Evolutionary conservation across 2,888 invertebrate species (phyloP).

Genomic region (Gasteruption jaculator): DNA sequence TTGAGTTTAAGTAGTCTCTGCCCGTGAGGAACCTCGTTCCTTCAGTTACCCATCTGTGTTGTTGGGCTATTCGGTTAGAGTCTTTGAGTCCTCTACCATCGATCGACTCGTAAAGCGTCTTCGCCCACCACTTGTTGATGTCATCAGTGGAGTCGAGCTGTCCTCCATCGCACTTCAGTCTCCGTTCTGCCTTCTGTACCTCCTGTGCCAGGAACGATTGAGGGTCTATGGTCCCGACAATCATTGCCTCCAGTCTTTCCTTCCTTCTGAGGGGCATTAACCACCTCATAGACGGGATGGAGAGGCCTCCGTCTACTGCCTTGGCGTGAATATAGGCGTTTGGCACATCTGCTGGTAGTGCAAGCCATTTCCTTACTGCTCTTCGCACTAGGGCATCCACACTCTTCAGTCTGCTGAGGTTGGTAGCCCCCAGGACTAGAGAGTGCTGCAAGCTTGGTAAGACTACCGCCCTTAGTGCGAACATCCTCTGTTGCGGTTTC

Average conservation of each 20-base stretch:
- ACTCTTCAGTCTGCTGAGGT: slow-evolving; percentile 27
- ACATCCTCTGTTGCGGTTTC: slow-evolving; percentile 20
- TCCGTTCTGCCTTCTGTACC: too few species aligned
- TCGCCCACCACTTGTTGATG: slow-evolving; percentile 2
- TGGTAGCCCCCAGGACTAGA: slow-evolving; percentile 37
- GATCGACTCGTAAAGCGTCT: background rate
- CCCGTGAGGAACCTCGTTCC: slow-evolving; percentile 14
- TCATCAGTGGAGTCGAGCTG: background rate
- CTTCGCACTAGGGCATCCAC: slow-evolving; percentile 37
- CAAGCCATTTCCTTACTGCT: slow-evolving; percentile 32
- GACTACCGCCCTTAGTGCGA: slow-evolving; percentile 13
- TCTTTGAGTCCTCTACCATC: slow-evolving; percentile 11
- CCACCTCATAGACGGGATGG: slow-evolving; percentile 24
- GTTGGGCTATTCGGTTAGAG: slow-evolving; percentile 6
- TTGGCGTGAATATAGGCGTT: slow-evolving; percentile 37
- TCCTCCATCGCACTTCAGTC: background rate
- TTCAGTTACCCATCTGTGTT: slow-evolving; percentile 18
- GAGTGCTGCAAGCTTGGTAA: slow-evolving; percentile 34
- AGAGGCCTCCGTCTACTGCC: slow-evolving; percentile 30
- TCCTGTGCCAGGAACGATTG: slow-evolving; percentile 1
- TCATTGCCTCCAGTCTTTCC: slow-evolving; percentile 9
- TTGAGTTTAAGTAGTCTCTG: slow-evolving; percentile 12
- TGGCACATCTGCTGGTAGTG: slow-evolving; percentile 37
- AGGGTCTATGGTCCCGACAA: too few species aligned
- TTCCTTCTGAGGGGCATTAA: slow-evolving; percentile 6